Conservation (phyloP, 1,140 invertebrate species). For the Mizuhopecten yessoensis region DNA sequence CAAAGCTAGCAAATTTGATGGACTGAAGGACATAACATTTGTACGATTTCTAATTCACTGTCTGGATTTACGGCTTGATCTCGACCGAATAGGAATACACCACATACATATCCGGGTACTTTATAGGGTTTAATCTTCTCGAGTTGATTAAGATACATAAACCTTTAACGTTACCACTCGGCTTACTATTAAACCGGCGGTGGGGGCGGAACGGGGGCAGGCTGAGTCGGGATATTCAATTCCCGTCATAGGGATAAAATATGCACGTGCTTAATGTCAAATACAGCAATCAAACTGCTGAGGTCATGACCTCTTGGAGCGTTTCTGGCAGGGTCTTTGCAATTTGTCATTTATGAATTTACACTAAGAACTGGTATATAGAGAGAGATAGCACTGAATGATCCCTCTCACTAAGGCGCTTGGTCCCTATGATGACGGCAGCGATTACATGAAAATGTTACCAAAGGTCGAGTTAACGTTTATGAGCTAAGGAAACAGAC, state of each 20-base stretch:
- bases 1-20: neutral
- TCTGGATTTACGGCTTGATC: neutral
- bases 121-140: neutral
- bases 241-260: neutral
- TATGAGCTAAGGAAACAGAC: neutral
- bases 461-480: neutral
- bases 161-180: neutral
- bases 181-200: neutral
- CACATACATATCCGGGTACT: neutral
- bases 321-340: neutral
- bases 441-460: neutral
- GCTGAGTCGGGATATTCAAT: neutral
- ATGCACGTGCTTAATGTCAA: neutral
- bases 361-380: neutral
- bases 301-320: neutral
- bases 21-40: neutral
- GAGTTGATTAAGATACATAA: conserved; percentile 11
- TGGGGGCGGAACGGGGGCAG: neutral
- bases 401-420: neutral
- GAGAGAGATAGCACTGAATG: neutral
- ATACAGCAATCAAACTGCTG: neutral
- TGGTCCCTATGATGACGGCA: conserved; percentile 9
- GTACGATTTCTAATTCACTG: neutral
- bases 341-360: conserved; percentile 36
- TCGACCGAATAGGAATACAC: neutral